phyloP scores from a whole-genome alignment of 2,113 vertebrate species.

The Forbesichthys papilliferus region DNA sequence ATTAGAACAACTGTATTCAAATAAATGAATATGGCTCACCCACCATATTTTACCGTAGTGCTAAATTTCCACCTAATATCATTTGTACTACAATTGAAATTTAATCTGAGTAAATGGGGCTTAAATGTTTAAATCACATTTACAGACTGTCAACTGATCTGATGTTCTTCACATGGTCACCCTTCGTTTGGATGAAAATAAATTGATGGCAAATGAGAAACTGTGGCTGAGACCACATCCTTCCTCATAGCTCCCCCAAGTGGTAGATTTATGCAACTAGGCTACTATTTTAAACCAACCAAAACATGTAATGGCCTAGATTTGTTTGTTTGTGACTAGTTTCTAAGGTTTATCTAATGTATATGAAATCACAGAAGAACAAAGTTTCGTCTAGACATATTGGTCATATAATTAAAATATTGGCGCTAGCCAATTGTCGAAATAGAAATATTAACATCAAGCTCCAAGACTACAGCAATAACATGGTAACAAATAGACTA shows the following conservation, averaged over 20 bases:
- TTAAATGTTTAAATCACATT: conserved; percentile 80
- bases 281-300: background rate
- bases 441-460: too few species aligned
- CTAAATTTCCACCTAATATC: conserved; percentile 73
- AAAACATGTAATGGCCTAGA: background rate
- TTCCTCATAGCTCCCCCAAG: conserved; percentile 69
- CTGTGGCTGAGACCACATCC: conserved; percentile 24
- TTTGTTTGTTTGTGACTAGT: too few species aligned
- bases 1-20: conserved; percentile 33
- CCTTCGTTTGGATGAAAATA: conserved; percentile 78
- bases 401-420: too few species aligned
- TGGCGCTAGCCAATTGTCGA: too few species aligned
- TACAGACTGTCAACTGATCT: conserved; percentile 78
- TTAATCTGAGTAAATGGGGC: conserved; percentile 77
- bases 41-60: conserved; percentile 57
- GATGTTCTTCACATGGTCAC: conserved; percentile 78
- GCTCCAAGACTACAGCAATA: too few species aligned
- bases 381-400: too few species aligned
- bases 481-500: too few species aligned
- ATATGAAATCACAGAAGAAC: too few species aligned
- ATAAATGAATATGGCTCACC: conserved; percentile 43
- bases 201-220: conserved; percentile 74
- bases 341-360: too few species aligned
- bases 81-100: conserved; percentile 76
- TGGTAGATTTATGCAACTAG: conserved; percentile 34